phyloP scores from a whole-genome alignment of 23 tunicate genomes.

The Styela plicata region DNA sequence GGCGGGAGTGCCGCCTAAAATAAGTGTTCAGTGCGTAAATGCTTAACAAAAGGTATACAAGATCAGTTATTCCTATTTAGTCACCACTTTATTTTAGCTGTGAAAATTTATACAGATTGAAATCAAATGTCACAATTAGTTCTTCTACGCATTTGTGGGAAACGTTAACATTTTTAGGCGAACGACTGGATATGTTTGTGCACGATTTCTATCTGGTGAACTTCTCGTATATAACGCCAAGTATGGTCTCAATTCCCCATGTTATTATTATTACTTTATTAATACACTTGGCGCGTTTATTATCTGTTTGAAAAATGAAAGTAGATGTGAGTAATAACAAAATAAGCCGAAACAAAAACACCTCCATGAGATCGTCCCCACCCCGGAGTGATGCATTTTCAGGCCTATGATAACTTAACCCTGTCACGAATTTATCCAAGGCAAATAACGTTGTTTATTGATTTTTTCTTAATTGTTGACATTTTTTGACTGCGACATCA shows the following conservation, averaged over 20 bases:
- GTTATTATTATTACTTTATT: too few species aligned
- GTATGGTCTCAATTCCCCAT: too few species aligned
- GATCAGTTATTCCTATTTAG: background rate
- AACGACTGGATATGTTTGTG: too few species aligned
- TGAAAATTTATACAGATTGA: background rate
- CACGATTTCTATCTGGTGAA: too few species aligned
- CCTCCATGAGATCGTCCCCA: background rate
- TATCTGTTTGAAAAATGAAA: too few species aligned
- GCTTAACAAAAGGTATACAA: background rate
- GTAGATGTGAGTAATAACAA: background rate
- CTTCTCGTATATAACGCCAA: too few species aligned
- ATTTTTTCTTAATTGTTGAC: background rate
- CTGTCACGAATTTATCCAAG: background rate
- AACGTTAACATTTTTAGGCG: too few species aligned
- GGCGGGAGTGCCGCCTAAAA: background rate
- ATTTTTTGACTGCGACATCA: too few species aligned
- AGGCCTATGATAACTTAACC: too few species aligned
- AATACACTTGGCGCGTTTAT: too few species aligned
- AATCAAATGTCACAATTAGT: background rate
- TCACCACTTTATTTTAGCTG: background rate
- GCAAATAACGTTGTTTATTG: background rate
- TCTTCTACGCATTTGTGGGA: background rate
- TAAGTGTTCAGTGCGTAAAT: background rate
- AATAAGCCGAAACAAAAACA: background rate
- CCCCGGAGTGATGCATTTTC: too few species aligned